These are phyloP conservation scores for Plebejus argus DNA, from an alignment of 2,888 invertebrate species.

Conservation along the genomic window DNA sequence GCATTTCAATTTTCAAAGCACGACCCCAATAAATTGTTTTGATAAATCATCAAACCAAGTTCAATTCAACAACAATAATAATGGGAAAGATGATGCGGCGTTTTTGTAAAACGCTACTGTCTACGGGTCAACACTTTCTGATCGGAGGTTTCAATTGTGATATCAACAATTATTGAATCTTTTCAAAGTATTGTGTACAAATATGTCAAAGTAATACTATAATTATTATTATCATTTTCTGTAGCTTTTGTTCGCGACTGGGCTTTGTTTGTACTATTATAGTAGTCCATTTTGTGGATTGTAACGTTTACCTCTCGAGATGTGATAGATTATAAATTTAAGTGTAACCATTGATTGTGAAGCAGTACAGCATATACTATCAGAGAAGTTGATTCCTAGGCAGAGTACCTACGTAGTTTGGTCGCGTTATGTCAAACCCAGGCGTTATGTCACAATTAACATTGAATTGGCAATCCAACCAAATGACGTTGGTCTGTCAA, in stretches of 20 bases:
- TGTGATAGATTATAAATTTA: too few relatives aligned
- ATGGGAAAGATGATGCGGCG: background rate
- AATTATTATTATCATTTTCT: background rate
- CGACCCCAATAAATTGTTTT: conserved; percentile 10
- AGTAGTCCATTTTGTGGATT: too few relatives aligned
- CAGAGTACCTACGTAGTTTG: too few relatives aligned
- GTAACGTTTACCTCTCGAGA: too few relatives aligned
- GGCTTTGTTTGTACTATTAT: background rate
- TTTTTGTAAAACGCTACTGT: background rate
- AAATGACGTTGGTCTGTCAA: too few relatives aligned
- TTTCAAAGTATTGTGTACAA: background rate
- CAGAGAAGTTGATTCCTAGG: too few relatives aligned
- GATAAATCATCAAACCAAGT: conserved; percentile 19
- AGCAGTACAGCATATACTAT: too few relatives aligned
- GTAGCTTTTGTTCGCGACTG: background rate
- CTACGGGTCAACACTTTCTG: conserved; percentile 20
- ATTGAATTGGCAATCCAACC: too few relatives aligned
- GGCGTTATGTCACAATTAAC: too few relatives aligned
- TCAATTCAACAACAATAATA: conserved; percentile 4
- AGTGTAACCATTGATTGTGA: too few relatives aligned
- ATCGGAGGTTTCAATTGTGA: conserved; percentile 1
- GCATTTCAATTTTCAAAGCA: background rate
- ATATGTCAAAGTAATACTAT: background rate
- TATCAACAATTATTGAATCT: conserved; percentile 8
- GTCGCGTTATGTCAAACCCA: too few relatives aligned